Conservation (phyloP, 2,888 invertebrate species). For the Serrognathus titanus region DNA sequence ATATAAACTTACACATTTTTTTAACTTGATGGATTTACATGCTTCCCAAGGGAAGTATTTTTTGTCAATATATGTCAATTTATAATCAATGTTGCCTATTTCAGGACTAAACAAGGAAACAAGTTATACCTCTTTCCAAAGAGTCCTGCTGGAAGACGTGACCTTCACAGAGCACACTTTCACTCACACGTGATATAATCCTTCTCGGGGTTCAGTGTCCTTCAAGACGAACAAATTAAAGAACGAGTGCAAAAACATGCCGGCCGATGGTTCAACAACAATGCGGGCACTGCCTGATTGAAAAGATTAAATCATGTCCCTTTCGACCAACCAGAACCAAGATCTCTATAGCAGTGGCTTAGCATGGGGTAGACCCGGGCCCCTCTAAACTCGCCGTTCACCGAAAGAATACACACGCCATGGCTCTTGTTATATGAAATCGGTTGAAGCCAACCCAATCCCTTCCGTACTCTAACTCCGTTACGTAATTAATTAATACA, state of each 20-base stretch:
- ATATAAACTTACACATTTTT: too few relatives aligned
- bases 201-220: slow-evolving; percentile 34
- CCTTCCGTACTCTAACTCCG: too few relatives aligned
- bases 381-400: slow-evolving; percentile 22
- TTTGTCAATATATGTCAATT: too few relatives aligned
- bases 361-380: slow-evolving; percentile 27
- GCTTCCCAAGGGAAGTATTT: too few relatives aligned
- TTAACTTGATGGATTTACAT: too few relatives aligned
- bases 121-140: too few relatives aligned
- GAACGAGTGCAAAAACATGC: slow-evolving; percentile 31
- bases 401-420: slow-evolving; percentile 13
- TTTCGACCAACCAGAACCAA: slow-evolving; percentile 42
- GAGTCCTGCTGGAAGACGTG: slow-evolving; percentile 1
- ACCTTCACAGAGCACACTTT: slow-evolving; percentile 16
- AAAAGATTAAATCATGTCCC: slow-evolving; percentile 35
- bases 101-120: too few relatives aligned
- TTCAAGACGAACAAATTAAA: slow-evolving; percentile 23
- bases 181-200: slow-evolving; percentile 24
- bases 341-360: slow-evolving; percentile 29
- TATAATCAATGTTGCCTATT: too few relatives aligned
- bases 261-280: slow-evolving; percentile 34
- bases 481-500: too few relatives aligned
- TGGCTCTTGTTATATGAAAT: too few relatives aligned
- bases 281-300: slow-evolving; percentile 36
- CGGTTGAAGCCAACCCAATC: too few relatives aligned